Percentiles rank a stretch among this genome's conserved stretches.
These are phyloP conservation scores for Sycophaga agraensis DNA, from an alignment of 1,140 invertebrate genomes.

Conservation along the genomic window DNA sequence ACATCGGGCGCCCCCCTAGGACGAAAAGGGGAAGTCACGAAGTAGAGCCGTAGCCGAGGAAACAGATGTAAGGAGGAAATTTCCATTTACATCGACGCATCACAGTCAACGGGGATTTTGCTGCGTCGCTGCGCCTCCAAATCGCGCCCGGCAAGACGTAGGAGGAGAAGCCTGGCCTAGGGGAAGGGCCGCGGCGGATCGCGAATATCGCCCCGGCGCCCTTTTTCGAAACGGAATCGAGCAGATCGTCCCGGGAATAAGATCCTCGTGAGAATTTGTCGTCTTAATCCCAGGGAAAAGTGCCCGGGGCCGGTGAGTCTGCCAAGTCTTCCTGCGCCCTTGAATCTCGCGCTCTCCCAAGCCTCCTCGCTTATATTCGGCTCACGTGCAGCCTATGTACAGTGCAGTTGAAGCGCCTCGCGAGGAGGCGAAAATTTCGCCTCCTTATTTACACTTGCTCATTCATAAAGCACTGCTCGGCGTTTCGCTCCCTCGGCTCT, in stretches of 20 bases:
- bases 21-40: background rate
- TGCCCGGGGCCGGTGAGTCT: background rate
- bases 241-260: constrained; percentile 26
- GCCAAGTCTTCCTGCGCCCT: background rate
- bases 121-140: constrained; percentile 22
- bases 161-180: background rate
- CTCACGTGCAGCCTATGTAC: constrained; percentile 2
- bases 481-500: too few relatives aligned
- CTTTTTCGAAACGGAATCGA: constrained; percentile 27
- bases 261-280: constrained; percentile 30
- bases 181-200: background rate
- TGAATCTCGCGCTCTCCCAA: constrained; percentile 3
- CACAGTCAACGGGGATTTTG: constrained; percentile 26
- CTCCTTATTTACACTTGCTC: constrained; percentile 5
- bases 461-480: background rate
- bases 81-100: constrained; percentile 28
- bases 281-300: constrained; percentile 24
- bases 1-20: too few relatives aligned
- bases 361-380: constrained; percentile 15
- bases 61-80: constrained; percentile 27
- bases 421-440: background rate
- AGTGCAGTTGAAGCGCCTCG: background rate
- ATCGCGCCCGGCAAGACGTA: constrained; percentile 16
- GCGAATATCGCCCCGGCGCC: constrained; percentile 1
- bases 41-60: background rate